Base-by-base conservation (phyloP, 2,113 vertebrate species). In the Ailuropoda melanoleuca region DNA sequence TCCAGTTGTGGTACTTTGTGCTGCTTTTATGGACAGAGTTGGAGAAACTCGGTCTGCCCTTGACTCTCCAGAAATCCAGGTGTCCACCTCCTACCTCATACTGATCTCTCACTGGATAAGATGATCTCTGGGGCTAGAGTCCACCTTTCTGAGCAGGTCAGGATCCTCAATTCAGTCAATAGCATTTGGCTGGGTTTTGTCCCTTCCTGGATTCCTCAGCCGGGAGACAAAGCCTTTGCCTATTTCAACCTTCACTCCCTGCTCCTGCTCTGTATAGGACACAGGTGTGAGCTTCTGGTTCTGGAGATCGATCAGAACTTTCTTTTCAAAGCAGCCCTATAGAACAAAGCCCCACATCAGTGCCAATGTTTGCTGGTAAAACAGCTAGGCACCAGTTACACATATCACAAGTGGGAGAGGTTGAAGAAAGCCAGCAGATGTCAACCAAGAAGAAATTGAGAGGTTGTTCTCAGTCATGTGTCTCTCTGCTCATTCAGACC, bases 161-260 rank as follows among this genome's bases (percentile, higher is more conserved):
- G 43, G 55, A 31, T 34, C 43, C 29, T 85, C 15, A 3, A 0
- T 70, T 39, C 31, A 39, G 1, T 19, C 53, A 5, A 0, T 6
- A 13, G 23, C 24, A 21, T 58, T 92, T 24, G 0, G 0, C 0
- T 3, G 26, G 15, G 18, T 17, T 37, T 70, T 55, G 75, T 43
- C 13, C 19, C 13, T 3, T 74, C 29, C 34, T 39, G 39, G 31
- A 10, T 74, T 62, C 43, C 19, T 93, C 13, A 8, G n/a, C 21
- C 1, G 2, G 37, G 48, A 55, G 50, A 6, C 50, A 64, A 8
- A 62, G 37, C 34, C 24, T 53, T 72, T 39, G 85, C 4, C 24
- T 31, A 6, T 56, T 68, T 39, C 46, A 37, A 0, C 64, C 46
- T 18, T 43, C 64, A 34, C 24, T 60, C 10, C 53, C 48, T 24